These are phyloP conservation scores for Physocephala rufipes DNA, from an alignment of 2,888 invertebrate genomes.

Conservation along the genomic window DNA sequence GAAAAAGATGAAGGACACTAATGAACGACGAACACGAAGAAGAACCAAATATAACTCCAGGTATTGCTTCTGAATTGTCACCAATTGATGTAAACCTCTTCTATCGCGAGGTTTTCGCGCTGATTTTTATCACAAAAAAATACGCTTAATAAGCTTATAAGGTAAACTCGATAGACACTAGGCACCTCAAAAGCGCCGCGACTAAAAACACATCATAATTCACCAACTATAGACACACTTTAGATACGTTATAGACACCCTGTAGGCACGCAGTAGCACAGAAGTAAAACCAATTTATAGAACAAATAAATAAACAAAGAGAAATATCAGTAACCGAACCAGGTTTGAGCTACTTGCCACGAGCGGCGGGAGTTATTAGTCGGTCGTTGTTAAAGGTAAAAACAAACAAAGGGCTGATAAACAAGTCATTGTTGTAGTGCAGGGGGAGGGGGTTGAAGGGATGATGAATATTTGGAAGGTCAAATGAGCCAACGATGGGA, in stretches of 20 bases:
- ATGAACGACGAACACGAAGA: no score
- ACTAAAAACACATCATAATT: constrained; percentile 48
- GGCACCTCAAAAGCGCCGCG: constrained; percentile 31
- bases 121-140: no score
- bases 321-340: constrained; percentile 10
- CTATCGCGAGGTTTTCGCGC: neutral
- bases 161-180: constrained; percentile 31
- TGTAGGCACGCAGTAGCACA: constrained; percentile 14
- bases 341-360: neutral
- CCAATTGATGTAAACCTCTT: neutral
- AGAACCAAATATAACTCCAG: no score
- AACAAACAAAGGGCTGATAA: neutral
- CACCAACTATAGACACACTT: constrained; percentile 47
- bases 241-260: constrained; percentile 27
- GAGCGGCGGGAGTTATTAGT: constrained; percentile 19
- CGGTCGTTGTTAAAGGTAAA: neutral
- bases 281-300: neutral
- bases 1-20: no score
- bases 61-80: no score
- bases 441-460: neutral
- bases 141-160: constrained; percentile 45
- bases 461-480: neutral
- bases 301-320: constrained; percentile 1
- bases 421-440: neutral
- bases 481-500: neutral